Percentiles rank a stretch among this genome's conserved stretches.
Conservation (phyloP, 1,140 invertebrate genomes). For the Drosophila saltans region DNA sequence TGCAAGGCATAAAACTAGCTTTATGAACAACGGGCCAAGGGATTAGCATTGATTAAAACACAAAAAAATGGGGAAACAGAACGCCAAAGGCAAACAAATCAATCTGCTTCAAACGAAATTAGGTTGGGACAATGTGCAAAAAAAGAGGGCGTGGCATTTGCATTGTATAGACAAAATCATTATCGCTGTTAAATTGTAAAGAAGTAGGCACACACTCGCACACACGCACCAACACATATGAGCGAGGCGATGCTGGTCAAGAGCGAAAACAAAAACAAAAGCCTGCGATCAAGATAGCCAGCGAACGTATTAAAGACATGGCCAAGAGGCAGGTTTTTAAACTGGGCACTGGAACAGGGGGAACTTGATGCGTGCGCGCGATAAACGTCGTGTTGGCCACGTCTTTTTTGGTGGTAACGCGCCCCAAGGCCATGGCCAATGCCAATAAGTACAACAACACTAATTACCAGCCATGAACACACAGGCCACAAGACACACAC, state of each 20-base stretch:
- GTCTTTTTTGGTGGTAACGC: slow-evolving; percentile 73
- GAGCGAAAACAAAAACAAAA: slow-evolving; percentile 29
- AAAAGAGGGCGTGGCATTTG: slow-evolving; percentile 58
- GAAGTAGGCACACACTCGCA: slow-evolving; percentile 38
- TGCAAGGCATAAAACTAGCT: slow-evolving; percentile 31
- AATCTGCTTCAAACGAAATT: slow-evolving; percentile 47
- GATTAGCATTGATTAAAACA: slow-evolving; percentile 74
- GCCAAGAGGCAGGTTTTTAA: slow-evolving; percentile 50
- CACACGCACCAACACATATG: background rate
- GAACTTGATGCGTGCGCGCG: slow-evolving; percentile 72
- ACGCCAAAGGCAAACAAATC: slow-evolving; percentile 45
- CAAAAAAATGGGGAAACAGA: background rate
- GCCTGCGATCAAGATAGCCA: slow-evolving; percentile 64
- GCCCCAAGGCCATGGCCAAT: slow-evolving; percentile 76
- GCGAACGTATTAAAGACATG: slow-evolving; percentile 57
- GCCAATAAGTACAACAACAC: slow-evolving; percentile 81
- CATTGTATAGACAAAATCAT: slow-evolving; percentile 78
- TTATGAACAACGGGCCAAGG: slow-evolving; percentile 40
- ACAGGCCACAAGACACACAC: slow-evolving; percentile 30
- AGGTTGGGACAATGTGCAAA: background rate
- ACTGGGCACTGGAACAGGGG: slow-evolving; percentile 16
- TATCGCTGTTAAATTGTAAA: slow-evolving; percentile 81
- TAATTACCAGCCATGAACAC: slow-evolving; percentile 80
- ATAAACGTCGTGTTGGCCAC: slow-evolving; percentile 81
- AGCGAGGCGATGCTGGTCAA: slow-evolving; percentile 4